phyloP scores from a whole-genome alignment of 1,140 invertebrate species.

The Philotrypesis tridentata region DNA sequence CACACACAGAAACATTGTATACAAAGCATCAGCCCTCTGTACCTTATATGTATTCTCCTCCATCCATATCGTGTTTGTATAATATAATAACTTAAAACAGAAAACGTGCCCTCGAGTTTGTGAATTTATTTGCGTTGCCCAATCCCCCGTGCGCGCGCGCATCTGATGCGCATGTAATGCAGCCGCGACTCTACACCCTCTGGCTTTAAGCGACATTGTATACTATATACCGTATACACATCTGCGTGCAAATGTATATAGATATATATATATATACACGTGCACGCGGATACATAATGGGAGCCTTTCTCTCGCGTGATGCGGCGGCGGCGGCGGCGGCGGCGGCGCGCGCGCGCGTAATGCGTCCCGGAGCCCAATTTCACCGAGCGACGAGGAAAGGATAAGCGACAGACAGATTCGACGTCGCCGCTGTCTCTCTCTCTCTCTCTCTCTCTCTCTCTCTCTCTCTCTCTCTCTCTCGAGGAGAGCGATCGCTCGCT shows the following conservation, averaged over 20 bases:
- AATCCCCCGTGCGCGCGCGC: neutral
- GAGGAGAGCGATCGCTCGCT: too few species aligned
- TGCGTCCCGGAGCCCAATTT: neutral
- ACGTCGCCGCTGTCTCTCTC: too few species aligned
- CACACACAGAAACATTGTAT: too few species aligned
- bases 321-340: too few species aligned
- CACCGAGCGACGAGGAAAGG: neutral
- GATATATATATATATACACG: neutral
- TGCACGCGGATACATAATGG: neutral
- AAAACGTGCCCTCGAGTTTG: neutral
- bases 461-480: too few species aligned
- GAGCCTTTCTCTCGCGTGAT: neutral
- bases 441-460: too few species aligned
- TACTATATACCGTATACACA: too few species aligned
- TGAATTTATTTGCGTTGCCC: constrained; percentile 8
- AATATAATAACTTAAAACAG: constrained; percentile 48
- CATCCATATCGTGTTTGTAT: constrained; percentile 42
- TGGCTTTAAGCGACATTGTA: too few species aligned
- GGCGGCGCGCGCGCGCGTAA: too few species aligned
- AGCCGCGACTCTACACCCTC: too few species aligned
- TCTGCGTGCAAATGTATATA: neutral
- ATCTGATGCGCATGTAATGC: too few species aligned
- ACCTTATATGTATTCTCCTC: neutral
- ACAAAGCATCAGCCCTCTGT: neutral
- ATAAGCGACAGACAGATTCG: too few species aligned